Conservation (phyloP, 2,797 vertebrate genomes). For the Tapera naevia region DNA sequence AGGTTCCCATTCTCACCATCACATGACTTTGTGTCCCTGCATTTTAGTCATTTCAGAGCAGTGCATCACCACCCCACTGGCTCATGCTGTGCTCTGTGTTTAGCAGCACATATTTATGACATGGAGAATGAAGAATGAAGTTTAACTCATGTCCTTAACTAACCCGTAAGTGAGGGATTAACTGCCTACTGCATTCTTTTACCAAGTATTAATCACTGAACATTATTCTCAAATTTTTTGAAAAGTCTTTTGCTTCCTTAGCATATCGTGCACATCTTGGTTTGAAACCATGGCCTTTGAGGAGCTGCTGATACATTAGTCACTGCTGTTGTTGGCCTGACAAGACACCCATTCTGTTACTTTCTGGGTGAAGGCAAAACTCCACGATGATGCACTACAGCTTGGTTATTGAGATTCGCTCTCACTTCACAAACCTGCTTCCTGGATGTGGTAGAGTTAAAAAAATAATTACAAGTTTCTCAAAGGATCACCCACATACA, state of each 20-base stretch:
- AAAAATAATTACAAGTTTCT: constrained; percentile 67
- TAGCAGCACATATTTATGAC: constrained; percentile 53
- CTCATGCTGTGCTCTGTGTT: constrained; percentile 41
- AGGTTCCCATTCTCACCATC: background rate
- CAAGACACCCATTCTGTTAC: background rate
- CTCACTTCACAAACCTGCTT: constrained; percentile 40
- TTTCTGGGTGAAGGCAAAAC: background rate
- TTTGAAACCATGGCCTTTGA: background rate
- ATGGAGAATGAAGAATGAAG: constrained; percentile 61
- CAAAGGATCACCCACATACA: constrained; percentile 71
- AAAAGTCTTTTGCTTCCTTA: background rate
- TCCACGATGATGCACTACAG: background rate
- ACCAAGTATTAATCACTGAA: constrained; percentile 50
- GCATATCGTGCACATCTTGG: background rate
- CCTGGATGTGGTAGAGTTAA: constrained; percentile 59
- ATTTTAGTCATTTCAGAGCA: constrained; percentile 58
- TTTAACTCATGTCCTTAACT: constrained; percentile 63
- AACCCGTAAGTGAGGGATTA: constrained; percentile 61
- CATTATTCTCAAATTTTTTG: constrained; percentile 32
- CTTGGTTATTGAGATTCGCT: background rate
- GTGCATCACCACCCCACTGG: constrained; percentile 39
- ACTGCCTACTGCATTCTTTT: constrained; percentile 58
- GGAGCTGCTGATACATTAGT: background rate
- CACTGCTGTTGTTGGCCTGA: fast-evolving
- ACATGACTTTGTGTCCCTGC: constrained; percentile 26